Evolutionary conservation across 1,140 invertebrate genomes (phyloP), one percentile per base, ranked within the genome.

Genomic region (Meloidogyne exigua): DNA sequence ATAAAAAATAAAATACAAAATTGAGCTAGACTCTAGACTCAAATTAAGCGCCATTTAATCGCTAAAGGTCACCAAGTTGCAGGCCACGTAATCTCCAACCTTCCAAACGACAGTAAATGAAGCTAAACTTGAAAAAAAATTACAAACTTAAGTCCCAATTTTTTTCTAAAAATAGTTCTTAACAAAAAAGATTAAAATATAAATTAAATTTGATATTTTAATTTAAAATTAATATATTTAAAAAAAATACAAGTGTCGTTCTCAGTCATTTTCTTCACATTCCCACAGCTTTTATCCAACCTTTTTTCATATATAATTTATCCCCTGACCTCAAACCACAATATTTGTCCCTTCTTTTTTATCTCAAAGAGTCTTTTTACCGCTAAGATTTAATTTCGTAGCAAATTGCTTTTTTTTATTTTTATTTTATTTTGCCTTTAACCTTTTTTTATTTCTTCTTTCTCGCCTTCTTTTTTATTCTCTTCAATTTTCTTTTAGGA

Each of bases 391-490:
- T 57, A 57, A 57, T 57, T 57, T 57, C n/a, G 44, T 57, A n/a
- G 49, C 49, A 57, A 57, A 57, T 57, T 57, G 49, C 49, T 57
- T 57, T 57, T 57, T 57, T 57, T 39, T n/a, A n/a, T n/a, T n/a
- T n/a, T n/a, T n/a, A 32, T 32, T 32, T 32, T 32, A 32, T 32
- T 32, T 39, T 39, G 18, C 49, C 18, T 5, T 57, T n/a, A 57
- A n/a, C 49, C 49, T n/a, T n/a, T n/a, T n/a, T 57, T 57, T 57
- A n/a, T 21, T 57, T 9, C 49, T 57, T n/a, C n/a, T 57, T n/a
- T 49, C 44, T n/a, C 18, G 49, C 49, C 18, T 57, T 57, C n/a
- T n/a, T 57, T 57, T 57, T 57, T n/a, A n/a, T n/a, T n/a, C n/a
- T n/a, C n/a, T n/a, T n/a, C 36, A 39, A n/a, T n/a, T 57, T 57